Conservation (phyloP, 2,113 vertebrate species). For the Oophaga pumilio region DNA sequence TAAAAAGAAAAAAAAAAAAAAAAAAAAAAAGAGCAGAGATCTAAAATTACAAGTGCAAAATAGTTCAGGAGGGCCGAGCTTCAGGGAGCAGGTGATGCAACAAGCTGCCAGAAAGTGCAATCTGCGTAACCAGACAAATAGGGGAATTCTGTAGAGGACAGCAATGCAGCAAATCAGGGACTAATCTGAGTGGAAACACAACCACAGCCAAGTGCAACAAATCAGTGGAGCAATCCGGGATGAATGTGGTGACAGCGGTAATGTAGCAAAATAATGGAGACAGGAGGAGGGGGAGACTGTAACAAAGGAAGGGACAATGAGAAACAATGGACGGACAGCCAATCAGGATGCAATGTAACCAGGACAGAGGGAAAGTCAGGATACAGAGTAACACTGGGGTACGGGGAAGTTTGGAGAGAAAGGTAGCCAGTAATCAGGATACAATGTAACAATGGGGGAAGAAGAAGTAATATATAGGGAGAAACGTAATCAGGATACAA, state of each 20-base stretch:
- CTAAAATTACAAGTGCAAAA: not conserved
- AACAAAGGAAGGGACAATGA: constrained; percentile 17
- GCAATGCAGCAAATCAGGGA: not conserved
- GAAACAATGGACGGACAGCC: not conserved
- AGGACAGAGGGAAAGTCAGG: not conserved
- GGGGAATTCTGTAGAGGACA: not conserved
- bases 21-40: not conserved
- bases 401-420: not conserved
- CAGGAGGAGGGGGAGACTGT: not conserved
- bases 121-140: not conserved
- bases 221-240: not conserved
- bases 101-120: constrained; percentile 2
- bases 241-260: not conserved
- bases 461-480: no score
- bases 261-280: not conserved
- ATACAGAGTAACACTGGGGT: not conserved
- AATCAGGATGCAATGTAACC: constrained; percentile 5
- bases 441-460: not conserved
- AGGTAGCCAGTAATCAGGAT: not conserved
- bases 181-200: not conserved
- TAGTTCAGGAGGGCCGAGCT: not conserved
- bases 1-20: not conserved
- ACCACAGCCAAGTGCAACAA: not conserved
- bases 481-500: not conserved
- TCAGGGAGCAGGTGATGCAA: not conserved